Evolutionary conservation across 2,888 invertebrate genomes (phyloP).

Genomic region (Trisateles emortualis): DNA sequence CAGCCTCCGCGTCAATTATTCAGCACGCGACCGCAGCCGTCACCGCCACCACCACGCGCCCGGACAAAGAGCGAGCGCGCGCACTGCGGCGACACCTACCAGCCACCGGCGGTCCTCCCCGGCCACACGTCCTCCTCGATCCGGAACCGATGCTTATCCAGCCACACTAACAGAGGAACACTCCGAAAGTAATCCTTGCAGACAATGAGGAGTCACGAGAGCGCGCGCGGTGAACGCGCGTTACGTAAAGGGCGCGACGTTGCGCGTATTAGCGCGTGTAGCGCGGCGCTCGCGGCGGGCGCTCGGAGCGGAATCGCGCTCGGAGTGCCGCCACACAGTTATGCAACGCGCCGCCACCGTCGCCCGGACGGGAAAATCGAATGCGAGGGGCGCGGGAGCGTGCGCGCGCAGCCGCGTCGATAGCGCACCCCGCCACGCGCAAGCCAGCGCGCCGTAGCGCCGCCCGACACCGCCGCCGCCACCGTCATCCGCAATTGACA

Average conservation of each 20-base stretch:
- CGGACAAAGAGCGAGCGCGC: slow-evolving; percentile 74
- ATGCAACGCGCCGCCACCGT: slow-evolving; percentile 84
- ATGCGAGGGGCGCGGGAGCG: slow-evolving; percentile 68
- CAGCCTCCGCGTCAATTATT: slow-evolving; percentile 84
- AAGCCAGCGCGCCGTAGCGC: slow-evolving; percentile 57
- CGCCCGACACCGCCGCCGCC: slow-evolving; percentile 39
- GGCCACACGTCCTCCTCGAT: slow-evolving; percentile 58
- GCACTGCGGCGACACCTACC: slow-evolving; percentile 77
- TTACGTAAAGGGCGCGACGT: slow-evolving; percentile 83
- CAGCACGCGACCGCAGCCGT: slow-evolving; percentile 75
- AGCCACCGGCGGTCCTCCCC: slow-evolving; percentile 69
- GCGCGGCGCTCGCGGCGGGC: slow-evolving; percentile 84
- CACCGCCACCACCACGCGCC: slow-evolving; percentile 65
- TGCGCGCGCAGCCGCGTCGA: slow-evolving; percentile 81
- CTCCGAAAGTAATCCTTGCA: slow-evolving; percentile 64
- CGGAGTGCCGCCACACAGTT: slow-evolving; percentile 83
- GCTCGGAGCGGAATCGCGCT: slow-evolving; percentile 84
- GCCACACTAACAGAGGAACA: slow-evolving; percentile 70
- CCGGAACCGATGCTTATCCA: slow-evolving; percentile 45
- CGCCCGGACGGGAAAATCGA: slow-evolving; percentile 79
- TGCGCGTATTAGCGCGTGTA: slow-evolving; percentile 75
- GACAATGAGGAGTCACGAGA: slow-evolving; percentile 49
- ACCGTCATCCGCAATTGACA: slow-evolving; percentile 67
- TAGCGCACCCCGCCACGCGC: slow-evolving; percentile 61
- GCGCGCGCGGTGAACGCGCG: slow-evolving; percentile 77